A percentile compares a stretch with the other conserved stretches of the same genome.
phyloP scores from a whole-genome alignment of 92 coral and sea anemone genomes.

The Siderastrea radians region DNA sequence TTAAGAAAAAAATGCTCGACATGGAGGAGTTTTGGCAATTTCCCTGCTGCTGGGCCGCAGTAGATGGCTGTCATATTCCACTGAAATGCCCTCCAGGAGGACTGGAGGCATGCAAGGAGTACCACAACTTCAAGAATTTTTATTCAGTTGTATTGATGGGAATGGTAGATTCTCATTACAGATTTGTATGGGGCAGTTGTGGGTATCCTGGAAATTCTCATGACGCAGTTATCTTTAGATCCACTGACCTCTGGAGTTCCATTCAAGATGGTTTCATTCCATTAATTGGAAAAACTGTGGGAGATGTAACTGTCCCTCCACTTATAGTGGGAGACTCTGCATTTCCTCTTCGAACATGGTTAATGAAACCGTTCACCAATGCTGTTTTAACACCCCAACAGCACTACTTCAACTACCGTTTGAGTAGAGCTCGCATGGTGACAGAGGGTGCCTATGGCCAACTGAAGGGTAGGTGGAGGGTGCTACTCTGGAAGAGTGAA shows the following conservation, averaged over 20 bases:
- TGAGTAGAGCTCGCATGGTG: constrained; percentile 34
- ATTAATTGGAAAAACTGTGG: constrained; percentile 36
- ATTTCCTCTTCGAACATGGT: constrained; percentile 46
- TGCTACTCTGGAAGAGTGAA: constrained; percentile 40
- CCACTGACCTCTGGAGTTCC: constrained; percentile 13
- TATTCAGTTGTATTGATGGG: constrained; percentile 8
- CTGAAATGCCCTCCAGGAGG: constrained; percentile 12
- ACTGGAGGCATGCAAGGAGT: constrained; percentile 20
- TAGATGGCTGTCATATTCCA: constrained; percentile 27
- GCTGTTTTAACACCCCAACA: constrained; percentile 47
- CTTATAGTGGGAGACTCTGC: constrained; percentile 51
- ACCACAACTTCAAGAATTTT: constrained; percentile 2
- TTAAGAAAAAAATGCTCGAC: constrained; percentile 23
- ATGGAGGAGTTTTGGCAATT: constrained; percentile 38
- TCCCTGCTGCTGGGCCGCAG: constrained; percentile 30
- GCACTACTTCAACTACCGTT: constrained; percentile 10
- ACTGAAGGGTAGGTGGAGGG: constrained; percentile 36
- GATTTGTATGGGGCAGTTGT: constrained; percentile 26
- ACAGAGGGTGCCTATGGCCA: constrained; percentile 30
- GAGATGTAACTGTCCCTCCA: constrained; percentile 34
- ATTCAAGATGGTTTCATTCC: constrained; percentile 33
- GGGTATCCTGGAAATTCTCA: constrained; percentile 31
- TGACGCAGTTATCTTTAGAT: constrained; percentile 17
- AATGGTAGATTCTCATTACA: constrained; percentile 10
- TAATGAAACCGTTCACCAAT: constrained; percentile 44